Evolutionary conservation across 2,113 vertebrate species (phyloP).

Genomic region (Ursus arctos): DNA sequence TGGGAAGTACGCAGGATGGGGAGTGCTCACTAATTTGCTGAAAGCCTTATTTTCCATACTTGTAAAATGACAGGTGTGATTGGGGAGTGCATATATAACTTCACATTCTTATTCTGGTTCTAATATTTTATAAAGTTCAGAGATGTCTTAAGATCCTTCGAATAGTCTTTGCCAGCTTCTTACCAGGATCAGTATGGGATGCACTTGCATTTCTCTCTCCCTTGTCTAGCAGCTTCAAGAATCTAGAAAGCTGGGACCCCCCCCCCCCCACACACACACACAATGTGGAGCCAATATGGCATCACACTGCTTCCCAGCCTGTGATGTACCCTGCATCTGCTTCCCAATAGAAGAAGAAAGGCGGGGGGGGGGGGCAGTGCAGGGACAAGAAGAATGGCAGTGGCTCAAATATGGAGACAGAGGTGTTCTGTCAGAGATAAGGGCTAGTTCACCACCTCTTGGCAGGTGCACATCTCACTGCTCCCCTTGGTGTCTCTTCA

Average conservation of each 20-base stretch:
- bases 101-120: background rate
- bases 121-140: background rate
- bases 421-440: background rate
- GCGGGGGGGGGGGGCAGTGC: too few relatives aligned
- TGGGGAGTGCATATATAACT: background rate
- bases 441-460: background rate
- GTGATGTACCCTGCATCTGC: background rate
- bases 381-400: background rate
- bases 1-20: conserved; percentile 26
- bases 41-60: conserved; percentile 47
- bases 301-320: background rate
- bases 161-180: conserved; percentile 32
- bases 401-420: background rate
- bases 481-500: background rate
- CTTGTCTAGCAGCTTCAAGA: background rate
- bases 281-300: background rate
- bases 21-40: conserved; percentile 37
- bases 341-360: background rate
- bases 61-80: background rate
- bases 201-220: background rate
- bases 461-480: background rate
- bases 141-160: background rate
- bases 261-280: background rate
- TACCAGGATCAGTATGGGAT: background rate
- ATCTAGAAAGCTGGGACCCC: background rate